A percentile compares a stretch with the other conserved stretches of the same genome.
phyloP scores from a whole-genome alignment of 2,797 vertebrate species.

The Eulemur coronatus region DNA sequence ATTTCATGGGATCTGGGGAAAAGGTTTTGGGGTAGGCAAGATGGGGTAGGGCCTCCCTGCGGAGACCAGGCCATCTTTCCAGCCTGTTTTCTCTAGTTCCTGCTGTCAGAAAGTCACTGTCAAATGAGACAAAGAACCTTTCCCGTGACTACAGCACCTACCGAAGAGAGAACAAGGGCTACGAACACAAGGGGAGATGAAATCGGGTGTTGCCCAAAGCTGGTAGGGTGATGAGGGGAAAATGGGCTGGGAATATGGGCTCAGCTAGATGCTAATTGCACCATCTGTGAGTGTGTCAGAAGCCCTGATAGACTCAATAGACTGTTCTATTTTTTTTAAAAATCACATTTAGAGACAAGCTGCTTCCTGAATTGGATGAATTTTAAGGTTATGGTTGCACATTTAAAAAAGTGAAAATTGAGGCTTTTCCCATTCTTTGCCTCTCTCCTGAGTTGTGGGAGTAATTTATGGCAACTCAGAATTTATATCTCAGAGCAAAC shows the following conservation, averaged over 20 bases:
- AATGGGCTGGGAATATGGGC: neutral
- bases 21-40: neutral
- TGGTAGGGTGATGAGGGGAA: neutral
- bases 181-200: neutral
- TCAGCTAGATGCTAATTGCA: constrained; percentile 43
- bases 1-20: neutral
- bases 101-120: neutral
- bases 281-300: constrained; percentile 66
- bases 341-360: constrained; percentile 68
- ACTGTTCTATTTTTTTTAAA: neutral
- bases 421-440: constrained; percentile 62
- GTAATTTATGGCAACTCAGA: constrained; percentile 59
- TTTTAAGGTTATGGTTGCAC: constrained; percentile 76
- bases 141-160: neutral
- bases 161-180: neutral
- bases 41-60: neutral
- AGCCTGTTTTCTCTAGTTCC: neutral
- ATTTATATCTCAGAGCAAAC: constrained; percentile 49
- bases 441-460: constrained; percentile 50
- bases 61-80: neutral
- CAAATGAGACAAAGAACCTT: neutral
- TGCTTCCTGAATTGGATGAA: constrained; percentile 75
- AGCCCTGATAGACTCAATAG: constrained; percentile 64
- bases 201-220: neutral
- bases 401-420: constrained; percentile 72